phyloP scores from a whole-genome alignment of 2,113 vertebrate species.

The Pycnonotus jocosus region DNA sequence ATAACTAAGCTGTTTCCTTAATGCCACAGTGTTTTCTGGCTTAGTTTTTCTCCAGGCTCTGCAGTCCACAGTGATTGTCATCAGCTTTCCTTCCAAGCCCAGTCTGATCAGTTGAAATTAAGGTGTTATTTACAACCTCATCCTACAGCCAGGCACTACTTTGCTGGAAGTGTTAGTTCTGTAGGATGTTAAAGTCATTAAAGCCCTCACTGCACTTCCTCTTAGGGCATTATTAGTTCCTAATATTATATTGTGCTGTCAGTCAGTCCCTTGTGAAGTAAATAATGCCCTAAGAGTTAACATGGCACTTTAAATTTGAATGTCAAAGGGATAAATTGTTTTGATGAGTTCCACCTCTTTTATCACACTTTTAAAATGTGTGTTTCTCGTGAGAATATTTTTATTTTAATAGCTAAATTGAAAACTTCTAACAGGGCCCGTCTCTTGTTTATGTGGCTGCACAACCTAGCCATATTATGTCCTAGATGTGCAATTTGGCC shows the following conservation, averaged over 20 bases:
- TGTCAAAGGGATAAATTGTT: conserved; percentile 47
- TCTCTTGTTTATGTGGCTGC: neutral
- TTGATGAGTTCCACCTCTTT: conserved; percentile 34
- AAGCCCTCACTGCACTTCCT: conserved; percentile 43
- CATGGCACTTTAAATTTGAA: conserved; percentile 48
- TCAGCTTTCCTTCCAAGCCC: conserved; percentile 34
- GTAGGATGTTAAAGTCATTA: conserved; percentile 60
- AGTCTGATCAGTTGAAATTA: conserved; percentile 37
- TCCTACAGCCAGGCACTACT: conserved; percentile 15
- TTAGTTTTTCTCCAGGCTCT: conserved; percentile 13
- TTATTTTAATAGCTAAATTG: neutral
- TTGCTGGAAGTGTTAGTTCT: conserved; percentile 48
- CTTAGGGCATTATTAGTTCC: conserved; percentile 59
- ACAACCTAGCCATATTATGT: neutral
- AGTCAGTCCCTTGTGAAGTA: conserved; percentile 57
- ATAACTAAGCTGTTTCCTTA: neutral
- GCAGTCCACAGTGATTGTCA: neutral
- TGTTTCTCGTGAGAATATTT: neutral
- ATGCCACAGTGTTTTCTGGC: neutral
- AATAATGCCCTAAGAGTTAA: conserved; percentile 61
- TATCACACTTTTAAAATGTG: neutral
- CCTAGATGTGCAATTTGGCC: neutral
- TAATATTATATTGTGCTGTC: conserved; percentile 56
- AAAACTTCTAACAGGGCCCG: neutral
- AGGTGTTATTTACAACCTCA: conserved; percentile 50